Percentiles rank a stretch among this genome's conserved stretches.
phyloP scores from a whole-genome alignment of 2,113 vertebrate genomes.

The Athene cunicularia region DNA sequence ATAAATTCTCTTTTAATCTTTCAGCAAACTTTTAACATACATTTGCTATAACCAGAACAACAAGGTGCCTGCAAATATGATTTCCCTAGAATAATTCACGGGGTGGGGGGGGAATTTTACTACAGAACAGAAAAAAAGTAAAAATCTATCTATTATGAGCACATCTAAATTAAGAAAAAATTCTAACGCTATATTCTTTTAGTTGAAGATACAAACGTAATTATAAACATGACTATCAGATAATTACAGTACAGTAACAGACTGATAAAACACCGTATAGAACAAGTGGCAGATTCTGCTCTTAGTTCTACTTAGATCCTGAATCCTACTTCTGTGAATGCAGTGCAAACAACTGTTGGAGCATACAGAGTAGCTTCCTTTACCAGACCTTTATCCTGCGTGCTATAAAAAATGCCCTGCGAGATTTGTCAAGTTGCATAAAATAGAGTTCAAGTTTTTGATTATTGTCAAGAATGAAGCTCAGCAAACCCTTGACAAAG shows the following conservation, averaged over 20 bases:
- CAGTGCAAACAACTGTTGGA: accelerated
- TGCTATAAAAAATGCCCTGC: neutral
- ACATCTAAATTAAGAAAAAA: neutral
- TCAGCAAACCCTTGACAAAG: neutral
- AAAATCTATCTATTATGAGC: neutral
- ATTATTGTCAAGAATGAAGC: no score
- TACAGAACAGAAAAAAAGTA: neutral
- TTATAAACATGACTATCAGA: neutral
- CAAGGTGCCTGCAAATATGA: neutral
- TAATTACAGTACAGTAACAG: neutral
- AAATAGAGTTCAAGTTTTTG: neutral
- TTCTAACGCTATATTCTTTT: neutral
- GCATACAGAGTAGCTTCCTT: neutral
- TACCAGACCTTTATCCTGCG: neutral
- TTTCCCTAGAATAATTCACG: neutral
- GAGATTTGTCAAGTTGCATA: neutral
- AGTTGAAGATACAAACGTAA: neutral
- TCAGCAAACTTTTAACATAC: neutral
- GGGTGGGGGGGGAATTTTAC: neutral
- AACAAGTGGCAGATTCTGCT: neutral
- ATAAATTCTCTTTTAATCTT: neutral
- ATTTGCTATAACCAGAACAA: neutral
- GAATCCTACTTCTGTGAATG: accelerated
- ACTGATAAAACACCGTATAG: neutral
- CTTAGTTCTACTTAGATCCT: neutral